Evolutionary conservation across 2,888 invertebrate genomes (phyloP).

Genomic region (Pristionchus exspectatus): DNA sequence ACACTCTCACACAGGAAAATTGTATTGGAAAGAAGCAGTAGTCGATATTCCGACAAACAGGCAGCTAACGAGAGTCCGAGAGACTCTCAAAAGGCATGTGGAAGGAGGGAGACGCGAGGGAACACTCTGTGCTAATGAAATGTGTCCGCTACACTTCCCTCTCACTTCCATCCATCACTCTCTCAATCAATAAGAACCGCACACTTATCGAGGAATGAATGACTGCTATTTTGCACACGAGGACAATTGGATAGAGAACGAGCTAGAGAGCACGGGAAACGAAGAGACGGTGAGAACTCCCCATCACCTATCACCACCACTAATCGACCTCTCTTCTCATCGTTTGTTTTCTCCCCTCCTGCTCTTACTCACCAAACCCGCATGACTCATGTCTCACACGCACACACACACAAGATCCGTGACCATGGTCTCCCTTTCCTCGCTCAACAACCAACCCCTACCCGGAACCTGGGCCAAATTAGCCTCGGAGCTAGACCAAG

Average conservation of each 20-base stretch:
- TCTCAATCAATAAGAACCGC: no score
- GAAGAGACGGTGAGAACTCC: neutral
- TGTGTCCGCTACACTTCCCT: neutral
- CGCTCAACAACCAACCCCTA: neutral
- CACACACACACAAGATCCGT: conserved; percentile 1
- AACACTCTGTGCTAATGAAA: neutral
- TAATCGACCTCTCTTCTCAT: neutral
- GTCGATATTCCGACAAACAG: neutral
- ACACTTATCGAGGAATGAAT: neutral
- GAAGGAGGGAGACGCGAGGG: neutral
- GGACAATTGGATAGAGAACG: neutral
- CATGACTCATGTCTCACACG: neutral
- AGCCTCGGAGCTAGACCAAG: neutral
- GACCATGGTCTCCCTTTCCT: neutral
- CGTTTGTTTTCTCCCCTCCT: neutral
- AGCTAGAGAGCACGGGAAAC: neutral
- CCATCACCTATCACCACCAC: neutral
- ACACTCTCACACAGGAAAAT: neutral
- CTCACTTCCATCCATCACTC: neutral
- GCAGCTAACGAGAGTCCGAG: neutral
- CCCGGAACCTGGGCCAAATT: neutral
- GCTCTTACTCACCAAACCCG: conserved; percentile 47
- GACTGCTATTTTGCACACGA: neutral
- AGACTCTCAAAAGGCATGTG: neutral
- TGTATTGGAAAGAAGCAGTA: neutral